These are phyloP conservation scores for Dinocampus coccinellae DNA, from an alignment of 2,888 invertebrate genomes.

Conservation along the genomic window DNA sequence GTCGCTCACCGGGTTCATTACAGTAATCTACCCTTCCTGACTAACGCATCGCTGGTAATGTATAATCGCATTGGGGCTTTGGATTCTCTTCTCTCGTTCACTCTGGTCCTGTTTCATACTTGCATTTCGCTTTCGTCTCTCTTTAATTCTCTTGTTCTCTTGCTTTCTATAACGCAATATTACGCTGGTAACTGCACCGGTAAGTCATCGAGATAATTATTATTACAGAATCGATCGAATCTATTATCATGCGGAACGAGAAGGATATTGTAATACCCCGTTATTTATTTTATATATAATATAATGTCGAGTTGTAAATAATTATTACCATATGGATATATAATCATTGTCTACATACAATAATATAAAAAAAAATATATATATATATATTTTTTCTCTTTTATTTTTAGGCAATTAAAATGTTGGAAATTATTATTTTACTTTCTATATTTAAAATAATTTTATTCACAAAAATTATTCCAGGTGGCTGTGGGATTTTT, in stretches of 20 bases:
- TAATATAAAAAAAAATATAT: no score
- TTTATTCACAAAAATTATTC: neutral
- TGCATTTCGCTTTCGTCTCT: neutral
- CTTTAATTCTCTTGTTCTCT: slow-evolving; percentile 14
- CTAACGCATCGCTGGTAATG: slow-evolving; percentile 64
- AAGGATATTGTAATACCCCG: neutral
- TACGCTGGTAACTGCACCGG: slow-evolving; percentile 51
- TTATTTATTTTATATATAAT: neutral
- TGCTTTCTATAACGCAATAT: slow-evolving; percentile 36
- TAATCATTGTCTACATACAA: neutral
- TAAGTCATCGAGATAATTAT: slow-evolving; percentile 55
- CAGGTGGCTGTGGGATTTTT: no score
- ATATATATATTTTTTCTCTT: no score
- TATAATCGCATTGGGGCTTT: slow-evolving; percentile 58
- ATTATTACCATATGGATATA: neutral
- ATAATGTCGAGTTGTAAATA: neutral
- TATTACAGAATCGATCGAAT: slow-evolving; percentile 48
- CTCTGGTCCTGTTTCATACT: slow-evolving; percentile 8
- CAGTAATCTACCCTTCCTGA: slow-evolving; percentile 64
- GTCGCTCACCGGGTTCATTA: slow-evolving; percentile 62
- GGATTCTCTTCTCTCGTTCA: slow-evolving; percentile 40
- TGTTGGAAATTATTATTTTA: neutral
- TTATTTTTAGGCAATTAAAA: neutral
- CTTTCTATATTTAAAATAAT: neutral
- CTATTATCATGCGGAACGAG: slow-evolving; percentile 14